These are phyloP conservation scores for Pasiphila rectangulata DNA, from an alignment of 2,888 invertebrate species.

Conservation along the genomic window DNA sequence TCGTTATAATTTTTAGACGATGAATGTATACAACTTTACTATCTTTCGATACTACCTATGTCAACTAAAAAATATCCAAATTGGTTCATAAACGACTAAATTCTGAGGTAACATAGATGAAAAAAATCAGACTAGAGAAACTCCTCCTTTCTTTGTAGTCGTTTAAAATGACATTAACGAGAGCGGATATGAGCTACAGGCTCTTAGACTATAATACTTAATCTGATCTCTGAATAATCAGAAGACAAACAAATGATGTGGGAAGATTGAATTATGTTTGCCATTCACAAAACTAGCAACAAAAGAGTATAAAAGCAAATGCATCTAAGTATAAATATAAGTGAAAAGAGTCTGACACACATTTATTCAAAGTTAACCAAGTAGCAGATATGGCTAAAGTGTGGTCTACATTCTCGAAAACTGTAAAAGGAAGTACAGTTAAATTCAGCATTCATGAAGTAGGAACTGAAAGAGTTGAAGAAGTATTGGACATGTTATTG, in stretches of 20 bases:
- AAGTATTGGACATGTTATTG: not conserved
- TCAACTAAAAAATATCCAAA: too few species aligned
- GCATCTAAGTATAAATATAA: too few species aligned
- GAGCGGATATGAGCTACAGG: too few species aligned
- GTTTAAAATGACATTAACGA: too few species aligned
- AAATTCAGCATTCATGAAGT: not conserved
- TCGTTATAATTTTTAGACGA: too few species aligned
- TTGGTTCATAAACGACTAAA: too few species aligned
- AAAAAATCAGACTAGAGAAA: too few species aligned
- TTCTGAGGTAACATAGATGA: too few species aligned
- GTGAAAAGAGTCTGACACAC: too few species aligned
- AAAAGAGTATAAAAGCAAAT: not conserved
- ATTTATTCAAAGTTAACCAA: not conserved
- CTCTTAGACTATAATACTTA: not conserved
- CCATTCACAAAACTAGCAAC: not conserved
- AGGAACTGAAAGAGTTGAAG: not conserved
- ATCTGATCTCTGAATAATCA: not conserved
- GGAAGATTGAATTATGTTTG: slow-evolving; percentile 1
- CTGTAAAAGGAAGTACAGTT: not conserved
- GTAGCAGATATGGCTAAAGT: not conserved
- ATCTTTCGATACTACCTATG: too few species aligned
- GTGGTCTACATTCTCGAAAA: not conserved
- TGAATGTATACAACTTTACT: too few species aligned
- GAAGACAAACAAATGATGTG: not conserved
- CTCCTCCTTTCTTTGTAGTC: too few species aligned